Evolutionary conservation across 2,888 invertebrate species (phyloP).

Genomic region (Xanthorhoe designata): DNA sequence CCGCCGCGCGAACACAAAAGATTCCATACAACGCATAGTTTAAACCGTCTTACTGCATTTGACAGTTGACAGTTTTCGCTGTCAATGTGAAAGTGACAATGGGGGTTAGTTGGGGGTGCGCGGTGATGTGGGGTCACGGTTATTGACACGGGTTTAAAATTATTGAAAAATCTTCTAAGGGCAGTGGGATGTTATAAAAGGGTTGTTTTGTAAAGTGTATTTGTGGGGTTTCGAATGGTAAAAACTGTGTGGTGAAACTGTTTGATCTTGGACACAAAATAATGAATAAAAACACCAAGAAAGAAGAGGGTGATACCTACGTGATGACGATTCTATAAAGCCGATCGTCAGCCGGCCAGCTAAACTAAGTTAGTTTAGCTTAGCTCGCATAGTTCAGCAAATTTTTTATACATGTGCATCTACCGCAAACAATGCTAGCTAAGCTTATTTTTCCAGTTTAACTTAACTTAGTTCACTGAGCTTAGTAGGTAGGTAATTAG

Average conservation of each 20-base stretch:
- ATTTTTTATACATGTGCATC: no score
- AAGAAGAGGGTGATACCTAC: neutral
- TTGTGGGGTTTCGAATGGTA: slow-evolving; percentile 46
- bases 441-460: no score
- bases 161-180: slow-evolving; percentile 76
- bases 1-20: slow-evolving; percentile 66
- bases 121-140: slow-evolving; percentile 57
- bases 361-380: no score
- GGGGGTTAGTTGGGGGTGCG: slow-evolving; percentile 77
- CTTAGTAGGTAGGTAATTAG: no score
- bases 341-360: no score
- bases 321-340: neutral
- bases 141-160: slow-evolving; percentile 81
- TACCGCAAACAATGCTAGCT: no score
- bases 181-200: slow-evolving; percentile 65
- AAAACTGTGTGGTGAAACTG: slow-evolving; percentile 8
- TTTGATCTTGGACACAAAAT: slow-evolving; percentile 6
- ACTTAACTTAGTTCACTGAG: no score
- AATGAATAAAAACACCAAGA: neutral
- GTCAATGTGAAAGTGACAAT: slow-evolving; percentile 74
- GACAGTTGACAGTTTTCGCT: slow-evolving; percentile 85
- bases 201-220: slow-evolving; percentile 56
- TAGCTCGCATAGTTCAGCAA: no score
- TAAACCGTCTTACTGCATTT: slow-evolving; percentile 83
- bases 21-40: slow-evolving; percentile 76